Base-by-base conservation (phyloP, 2,113 vertebrate species). In the Hydropotes inermis region DNA sequence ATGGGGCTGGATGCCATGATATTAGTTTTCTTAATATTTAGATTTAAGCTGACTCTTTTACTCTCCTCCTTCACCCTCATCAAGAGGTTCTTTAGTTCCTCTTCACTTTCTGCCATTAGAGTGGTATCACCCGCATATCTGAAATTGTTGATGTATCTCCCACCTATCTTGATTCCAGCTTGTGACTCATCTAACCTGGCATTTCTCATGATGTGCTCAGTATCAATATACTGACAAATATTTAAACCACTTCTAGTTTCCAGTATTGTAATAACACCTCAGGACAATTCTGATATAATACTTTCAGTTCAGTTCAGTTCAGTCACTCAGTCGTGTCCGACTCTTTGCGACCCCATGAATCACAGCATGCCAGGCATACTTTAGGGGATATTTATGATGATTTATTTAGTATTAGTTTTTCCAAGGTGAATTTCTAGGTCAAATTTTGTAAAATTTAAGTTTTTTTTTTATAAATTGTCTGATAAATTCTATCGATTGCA, bases 381-480 rank as follows among this genome's bases (percentile, higher is more conserved):
- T 67, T 58, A 55, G 23, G 33, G 6, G 33, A 55, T 2, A 25
- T 52, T 89, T 94, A 9, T 55, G 39, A 70, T 89, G 36, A 83
- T 36, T 61, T 92, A 17, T 85, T 89, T 64, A 55, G 13, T 54
- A 27, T 78, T 89, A 67, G 43, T 16, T 57, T 33, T 52, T 33
- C 74, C 28, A 87, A 57, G 36, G 33, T 96, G 55, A 25, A 87
- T 55, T 64, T 79, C 6, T 79, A 79, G 60, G 16, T 85, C 43
- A 93, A 96, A 67, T 84, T 89, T 92, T 76, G 3, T 28, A 89
- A n/a, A 89, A 76, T 64, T 95, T 89, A 76, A 86, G 10, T 43
- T 96, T 82, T 11, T 70, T 95, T 95, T 83, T 6, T 64, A 70
- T 88, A 92, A 58, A 43, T 94, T 76, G 25, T 30, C n/a, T 76